These are phyloP conservation scores for Ommatoiulus sabulosus DNA, from an alignment of 2,888 invertebrate genomes.

Conservation along the genomic window DNA sequence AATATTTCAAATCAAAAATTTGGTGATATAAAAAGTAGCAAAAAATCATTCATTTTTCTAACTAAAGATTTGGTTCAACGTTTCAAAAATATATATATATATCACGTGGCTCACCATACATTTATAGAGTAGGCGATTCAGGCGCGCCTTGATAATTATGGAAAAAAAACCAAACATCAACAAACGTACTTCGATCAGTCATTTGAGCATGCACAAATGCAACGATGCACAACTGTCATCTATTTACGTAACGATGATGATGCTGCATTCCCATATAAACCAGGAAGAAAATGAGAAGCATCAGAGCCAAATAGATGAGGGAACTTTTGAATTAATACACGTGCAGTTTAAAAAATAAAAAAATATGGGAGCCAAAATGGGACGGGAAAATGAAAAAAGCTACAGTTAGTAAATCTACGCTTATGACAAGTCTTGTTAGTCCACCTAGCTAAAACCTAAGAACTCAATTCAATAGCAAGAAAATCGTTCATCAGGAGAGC, in stretches of 20 bases:
- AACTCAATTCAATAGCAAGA: too few species aligned
- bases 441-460: too few species aligned
- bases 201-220: background rate
- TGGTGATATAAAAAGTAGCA: too few species aligned
- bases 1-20: too few species aligned
- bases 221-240: conserved; percentile 42
- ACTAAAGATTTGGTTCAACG: too few species aligned
- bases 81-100: too few species aligned
- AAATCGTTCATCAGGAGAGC: too few species aligned
- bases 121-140: background rate
- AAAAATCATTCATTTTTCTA: too few species aligned
- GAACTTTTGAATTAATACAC: background rate
- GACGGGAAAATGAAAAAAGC: background rate
- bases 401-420: conserved; percentile 41
- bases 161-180: background rate
- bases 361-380: background rate
- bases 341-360: background rate
- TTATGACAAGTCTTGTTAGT: background rate
- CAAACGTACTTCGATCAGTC: too few species aligned
- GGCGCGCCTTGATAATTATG: background rate
- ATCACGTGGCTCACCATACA: too few species aligned
- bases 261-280: conserved; percentile 4
- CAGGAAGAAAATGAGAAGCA: conserved; percentile 12
- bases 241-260: background rate
- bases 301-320: conserved; percentile 42